Conservation (phyloP, 2,888 invertebrate genomes). For the Hyles lineata region DNA sequence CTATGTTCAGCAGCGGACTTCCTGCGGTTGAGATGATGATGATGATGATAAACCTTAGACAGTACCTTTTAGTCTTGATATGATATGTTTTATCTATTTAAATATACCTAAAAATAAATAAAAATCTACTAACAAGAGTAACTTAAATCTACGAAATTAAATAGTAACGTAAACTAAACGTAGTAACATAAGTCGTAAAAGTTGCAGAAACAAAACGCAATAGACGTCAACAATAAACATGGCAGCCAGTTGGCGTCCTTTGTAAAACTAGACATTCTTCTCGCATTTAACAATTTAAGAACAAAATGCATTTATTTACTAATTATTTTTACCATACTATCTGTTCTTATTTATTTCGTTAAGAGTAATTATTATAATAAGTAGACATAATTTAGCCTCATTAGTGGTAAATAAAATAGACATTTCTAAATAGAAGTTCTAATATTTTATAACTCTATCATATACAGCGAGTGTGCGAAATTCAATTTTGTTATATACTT, state of each 20-base stretch:
- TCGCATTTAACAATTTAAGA: slow-evolving; percentile 32
- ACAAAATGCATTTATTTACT: slow-evolving; percentile 16
- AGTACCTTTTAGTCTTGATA: too few relatives aligned
- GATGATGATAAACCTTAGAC: too few relatives aligned
- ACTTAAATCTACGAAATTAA: too few relatives aligned
- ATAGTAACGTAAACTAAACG: too few relatives aligned
- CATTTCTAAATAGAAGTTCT: slow-evolving; percentile 61
- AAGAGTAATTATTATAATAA: not conserved
- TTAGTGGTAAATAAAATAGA: slow-evolving; percentile 27
- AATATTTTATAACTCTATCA: slow-evolving; percentile 74
- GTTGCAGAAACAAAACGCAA: slow-evolving; percentile 36
- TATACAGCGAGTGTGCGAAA: slow-evolving; percentile 64
- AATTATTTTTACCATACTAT: not conserved
- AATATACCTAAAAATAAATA: too few relatives aligned
- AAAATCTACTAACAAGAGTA: too few relatives aligned
- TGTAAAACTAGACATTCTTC: slow-evolving; percentile 68
- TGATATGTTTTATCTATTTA: too few relatives aligned
- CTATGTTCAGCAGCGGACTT: too few relatives aligned
- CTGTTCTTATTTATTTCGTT: not conserved
- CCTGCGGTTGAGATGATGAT: too few relatives aligned
- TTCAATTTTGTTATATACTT: slow-evolving; percentile 42
- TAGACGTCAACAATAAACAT: slow-evolving; percentile 51
- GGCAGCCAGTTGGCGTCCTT: slow-evolving; percentile 65
- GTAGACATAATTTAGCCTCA: not conserved
- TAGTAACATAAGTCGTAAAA: not conserved